phyloP scores from a whole-genome alignment of 2,888 invertebrate species.

The Drosophila anomelani region DNA sequence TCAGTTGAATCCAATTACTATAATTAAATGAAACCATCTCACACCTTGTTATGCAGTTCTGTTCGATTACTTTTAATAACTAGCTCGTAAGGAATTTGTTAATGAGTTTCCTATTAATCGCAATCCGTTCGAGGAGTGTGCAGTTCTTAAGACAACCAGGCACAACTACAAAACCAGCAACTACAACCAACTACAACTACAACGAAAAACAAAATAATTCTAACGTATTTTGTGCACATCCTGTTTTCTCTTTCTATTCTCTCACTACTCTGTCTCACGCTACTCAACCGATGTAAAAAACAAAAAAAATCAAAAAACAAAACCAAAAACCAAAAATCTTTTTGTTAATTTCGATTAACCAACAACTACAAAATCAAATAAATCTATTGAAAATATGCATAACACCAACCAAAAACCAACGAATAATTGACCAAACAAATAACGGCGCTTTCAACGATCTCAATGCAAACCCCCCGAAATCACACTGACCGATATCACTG shows the following conservation, averaged over 20 bases:
- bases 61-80: conserved; percentile 66
- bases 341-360: conserved; percentile 58
- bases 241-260: conserved; percentile 84
- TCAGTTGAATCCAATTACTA: conserved; percentile 15
- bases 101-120: conserved; percentile 56
- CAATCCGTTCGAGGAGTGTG: conserved; percentile 62
- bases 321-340: conserved; percentile 55
- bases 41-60: conserved; percentile 73
- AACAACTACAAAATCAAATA: conserved; percentile 54
- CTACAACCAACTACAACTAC: conserved; percentile 58
- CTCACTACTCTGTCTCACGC: conserved; percentile 81
- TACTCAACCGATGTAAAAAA: conserved; percentile 80
- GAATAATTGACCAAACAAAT: conserved; percentile 38
- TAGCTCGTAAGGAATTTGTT: conserved; percentile 68
- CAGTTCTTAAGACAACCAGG: conserved; percentile 54
- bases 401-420: conserved; percentile 58
- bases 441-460: conserved; percentile 52
- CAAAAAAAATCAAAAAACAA: conserved; percentile 29
- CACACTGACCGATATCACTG: conserved; percentile 40
- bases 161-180: conserved; percentile 45
- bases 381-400: conserved; percentile 58
- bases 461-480: conserved; percentile 42
- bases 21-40: conserved; percentile 4
- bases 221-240: conserved; percentile 85
- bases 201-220: conserved; percentile 80